Evolutionary conservation across 1,140 invertebrate genomes (phyloP), one percentile per base, ranked within the genome.

Genomic region (Laodelphax striatellus): DNA sequence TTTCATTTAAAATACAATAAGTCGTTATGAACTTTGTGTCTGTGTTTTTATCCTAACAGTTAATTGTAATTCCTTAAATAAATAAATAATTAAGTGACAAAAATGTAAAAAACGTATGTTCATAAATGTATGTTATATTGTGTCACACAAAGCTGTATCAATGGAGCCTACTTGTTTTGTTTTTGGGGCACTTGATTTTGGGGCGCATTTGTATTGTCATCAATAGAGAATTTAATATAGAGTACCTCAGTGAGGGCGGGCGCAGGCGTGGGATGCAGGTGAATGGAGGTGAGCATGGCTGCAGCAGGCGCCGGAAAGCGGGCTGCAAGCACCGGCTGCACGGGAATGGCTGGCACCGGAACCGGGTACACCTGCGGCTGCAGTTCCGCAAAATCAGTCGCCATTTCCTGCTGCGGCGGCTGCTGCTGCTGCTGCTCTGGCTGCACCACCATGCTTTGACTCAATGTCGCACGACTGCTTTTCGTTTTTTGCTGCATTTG

Each of bases 311-410:
- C 53, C 22, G 71, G 62, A 64, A 58, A 0, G 71, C 72, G 0
- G 34, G 34, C 34, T 13, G 75, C 72, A 38, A 80, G 74, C 0
- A 82, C 72, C 0, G 79, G 74, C 60, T 83, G 79, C 57, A 85
- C 73, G 14, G 82, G 79, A 62, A 87, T 79, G 2, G 79, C 75
- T 1, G 80, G 74, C 14, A 84, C 74, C 63, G 82, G 86, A 54
- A 82, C 82, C 0, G 82, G 86, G 55, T 82, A 82, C 0, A 77
- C 28, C 11, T 38, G 34, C 34, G 34, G 34, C 34, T 38, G 34
- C 34, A 38, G 34, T 66, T 84, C 81, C 16, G 83, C 61, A 52
- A 77, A 80, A 22, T 68, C 73, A 2, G 71, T 69, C 9, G 70
- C 38, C 9, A 72, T 9, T 22, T 67, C 58, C 22, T 53, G 66